Evolutionary conservation across 2,888 invertebrate species (phyloP).

Genomic region (Andrena bicolor): DNA sequence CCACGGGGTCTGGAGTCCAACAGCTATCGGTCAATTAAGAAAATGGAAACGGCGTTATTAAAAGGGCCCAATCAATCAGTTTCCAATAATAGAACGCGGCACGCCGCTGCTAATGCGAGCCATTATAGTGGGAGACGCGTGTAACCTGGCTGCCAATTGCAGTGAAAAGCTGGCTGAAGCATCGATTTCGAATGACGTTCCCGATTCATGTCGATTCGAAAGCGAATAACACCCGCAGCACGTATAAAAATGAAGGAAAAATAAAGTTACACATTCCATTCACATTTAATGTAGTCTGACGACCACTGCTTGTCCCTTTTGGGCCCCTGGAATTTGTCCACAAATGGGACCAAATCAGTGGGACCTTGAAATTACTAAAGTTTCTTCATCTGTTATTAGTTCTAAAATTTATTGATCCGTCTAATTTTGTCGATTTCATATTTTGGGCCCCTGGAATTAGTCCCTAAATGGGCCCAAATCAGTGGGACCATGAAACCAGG

Average conservation of each 20-base stretch:
- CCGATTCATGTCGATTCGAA: not conserved
- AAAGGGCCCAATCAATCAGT: conserved; percentile 27
- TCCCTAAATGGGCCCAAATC: too few species aligned
- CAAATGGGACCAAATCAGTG: too few species aligned
- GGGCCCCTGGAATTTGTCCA: too few species aligned
- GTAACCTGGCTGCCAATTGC: conserved; percentile 47
- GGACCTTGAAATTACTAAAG: too few species aligned
- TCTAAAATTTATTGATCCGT: too few species aligned
- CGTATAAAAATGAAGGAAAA: not conserved
- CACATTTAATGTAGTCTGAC: too few species aligned
- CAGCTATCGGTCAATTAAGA: conserved; percentile 14
- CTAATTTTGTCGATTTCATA: too few species aligned
- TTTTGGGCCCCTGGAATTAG: too few species aligned
- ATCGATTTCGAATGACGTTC: not conserved
- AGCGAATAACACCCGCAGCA: not conserved
- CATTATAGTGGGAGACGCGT: conserved; percentile 14
- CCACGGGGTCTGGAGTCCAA: not conserved
- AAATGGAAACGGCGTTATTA: conserved; percentile 22
- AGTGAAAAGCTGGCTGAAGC: conserved; percentile 8
- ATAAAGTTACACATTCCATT: not conserved
- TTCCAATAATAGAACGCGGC: conserved; percentile 28
- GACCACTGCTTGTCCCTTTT: too few species aligned
- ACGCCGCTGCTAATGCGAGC: conserved; percentile 5
- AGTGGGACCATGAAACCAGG: too few species aligned
- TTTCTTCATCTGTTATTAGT: too few species aligned